A percentile compares a stretch with the other conserved stretches of the same genome.
Conservation (phyloP, 2,797 vertebrate species). For the Cossypha polioptera region DNA sequence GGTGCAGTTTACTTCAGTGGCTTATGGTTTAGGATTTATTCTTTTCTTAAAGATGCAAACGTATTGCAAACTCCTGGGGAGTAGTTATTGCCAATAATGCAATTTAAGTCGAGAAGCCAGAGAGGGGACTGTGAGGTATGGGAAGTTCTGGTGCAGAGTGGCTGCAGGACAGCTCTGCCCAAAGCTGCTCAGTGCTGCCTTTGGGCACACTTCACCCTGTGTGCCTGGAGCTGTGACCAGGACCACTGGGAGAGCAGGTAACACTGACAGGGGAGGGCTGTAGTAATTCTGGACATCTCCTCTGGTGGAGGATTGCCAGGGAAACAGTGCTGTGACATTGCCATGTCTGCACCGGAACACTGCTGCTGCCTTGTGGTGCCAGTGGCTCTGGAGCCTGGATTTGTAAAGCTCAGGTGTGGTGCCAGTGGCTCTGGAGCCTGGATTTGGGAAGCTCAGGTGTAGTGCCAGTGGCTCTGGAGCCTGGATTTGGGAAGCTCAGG, state of each 20-base stretch:
- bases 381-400: background rate
- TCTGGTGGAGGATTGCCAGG: background rate
- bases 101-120: background rate
- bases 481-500: background rate
- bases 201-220: background rate
- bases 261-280: background rate
- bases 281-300: background rate
- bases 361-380: rapidly evolving
- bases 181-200: background rate
- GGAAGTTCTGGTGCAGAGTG: background rate
- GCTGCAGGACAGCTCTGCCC: background rate
- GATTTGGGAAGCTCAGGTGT: background rate
- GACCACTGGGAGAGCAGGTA: background rate
- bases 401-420: background rate
- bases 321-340: rapidly evolving
- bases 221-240: background rate
- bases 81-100: background rate
- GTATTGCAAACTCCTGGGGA: background rate
- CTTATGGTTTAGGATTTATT: background rate
- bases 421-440: background rate
- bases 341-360: background rate
- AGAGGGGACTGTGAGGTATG: background rate
- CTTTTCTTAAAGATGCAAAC: background rate
- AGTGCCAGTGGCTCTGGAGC: background rate
- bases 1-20: background rate